Conservation (phyloP, 2,113 vertebrate genomes). For the Petaurus breviceps region DNA sequence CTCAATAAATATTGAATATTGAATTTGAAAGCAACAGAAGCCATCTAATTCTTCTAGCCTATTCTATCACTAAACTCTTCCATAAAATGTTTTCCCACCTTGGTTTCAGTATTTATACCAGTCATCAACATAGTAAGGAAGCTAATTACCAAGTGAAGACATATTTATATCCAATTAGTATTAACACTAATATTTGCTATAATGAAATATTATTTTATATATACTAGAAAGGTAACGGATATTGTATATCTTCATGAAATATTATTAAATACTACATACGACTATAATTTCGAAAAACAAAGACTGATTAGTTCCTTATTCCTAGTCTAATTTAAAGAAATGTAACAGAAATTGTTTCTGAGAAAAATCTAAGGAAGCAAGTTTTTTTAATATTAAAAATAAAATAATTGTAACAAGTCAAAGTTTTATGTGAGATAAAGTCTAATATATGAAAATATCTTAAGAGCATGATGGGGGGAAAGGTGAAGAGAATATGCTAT, state of each 20-base stretch:
- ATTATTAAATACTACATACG: background rate
- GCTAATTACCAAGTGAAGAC: background rate
- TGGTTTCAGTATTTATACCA: conserved; percentile 19
- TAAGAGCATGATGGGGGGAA: background rate
- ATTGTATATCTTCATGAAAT: background rate
- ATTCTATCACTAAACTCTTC: background rate
- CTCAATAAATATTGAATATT: conserved; percentile 16
- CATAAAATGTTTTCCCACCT: background rate
- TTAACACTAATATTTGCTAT: background rate
- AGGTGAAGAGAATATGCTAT: background rate
- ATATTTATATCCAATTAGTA: background rate
- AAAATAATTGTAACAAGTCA: background rate
- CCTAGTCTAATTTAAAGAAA: background rate
- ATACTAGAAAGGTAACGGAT: background rate
- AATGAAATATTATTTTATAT: background rate
- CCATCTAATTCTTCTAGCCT: background rate
- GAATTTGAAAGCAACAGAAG: conserved; percentile 35
- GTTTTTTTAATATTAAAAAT: background rate
- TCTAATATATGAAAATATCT: background rate
- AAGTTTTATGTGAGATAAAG: background rate
- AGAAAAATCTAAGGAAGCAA: background rate
- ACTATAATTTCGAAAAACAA: background rate
- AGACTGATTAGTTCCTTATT: background rate
- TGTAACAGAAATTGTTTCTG: background rate
- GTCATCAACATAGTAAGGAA: conserved; percentile 4